These are phyloP conservation scores for Drosophila guanche DNA, from an alignment of 1,140 invertebrate genomes.

Conservation along the genomic window DNA sequence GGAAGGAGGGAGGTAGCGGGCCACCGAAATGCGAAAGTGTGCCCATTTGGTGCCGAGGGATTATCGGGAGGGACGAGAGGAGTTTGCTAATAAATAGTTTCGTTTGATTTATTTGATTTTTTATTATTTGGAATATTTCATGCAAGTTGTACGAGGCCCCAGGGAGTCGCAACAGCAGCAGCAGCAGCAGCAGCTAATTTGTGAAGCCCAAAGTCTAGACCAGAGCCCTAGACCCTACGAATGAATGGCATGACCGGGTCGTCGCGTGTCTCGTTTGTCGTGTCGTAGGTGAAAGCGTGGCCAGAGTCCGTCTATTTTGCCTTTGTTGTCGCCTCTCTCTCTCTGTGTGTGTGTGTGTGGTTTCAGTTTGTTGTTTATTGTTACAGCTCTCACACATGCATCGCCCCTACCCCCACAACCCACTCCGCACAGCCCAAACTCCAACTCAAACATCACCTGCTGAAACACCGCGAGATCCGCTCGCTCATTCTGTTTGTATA, in stretches of 20 bases:
- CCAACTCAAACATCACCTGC: neutral
- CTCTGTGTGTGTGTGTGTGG: neutral
- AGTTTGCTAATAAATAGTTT: slow-evolving; percentile 65
- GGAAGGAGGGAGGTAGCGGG: slow-evolving; percentile 10
- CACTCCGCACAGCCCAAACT: neutral
- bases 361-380: slow-evolving; percentile 72
- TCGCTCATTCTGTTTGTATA: slow-evolving; percentile 53
- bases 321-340: slow-evolving; percentile 45
- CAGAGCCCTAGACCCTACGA: no score
- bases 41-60: slow-evolving; percentile 8
- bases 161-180: slow-evolving; percentile 25
- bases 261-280: slow-evolving; percentile 44
- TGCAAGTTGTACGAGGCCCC: slow-evolving; percentile 57
- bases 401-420: slow-evolving; percentile 5
- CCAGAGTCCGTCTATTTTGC: slow-evolving; percentile 15
- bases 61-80: slow-evolving; percentile 3
- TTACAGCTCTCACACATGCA: slow-evolving; percentile 64
- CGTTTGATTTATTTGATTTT: slow-evolving; percentile 78
- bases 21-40: slow-evolving; percentile 13
- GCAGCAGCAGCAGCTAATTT: neutral
- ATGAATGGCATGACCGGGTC: slow-evolving; percentile 40
- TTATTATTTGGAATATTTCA: slow-evolving; percentile 79
- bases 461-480: neutral
- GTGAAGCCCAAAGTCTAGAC: no score
- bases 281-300: no score